These are phyloP conservation scores for Fundulus diaphanus DNA, from an alignment of 2,797 vertebrate genomes.

Conservation along the genomic window DNA sequence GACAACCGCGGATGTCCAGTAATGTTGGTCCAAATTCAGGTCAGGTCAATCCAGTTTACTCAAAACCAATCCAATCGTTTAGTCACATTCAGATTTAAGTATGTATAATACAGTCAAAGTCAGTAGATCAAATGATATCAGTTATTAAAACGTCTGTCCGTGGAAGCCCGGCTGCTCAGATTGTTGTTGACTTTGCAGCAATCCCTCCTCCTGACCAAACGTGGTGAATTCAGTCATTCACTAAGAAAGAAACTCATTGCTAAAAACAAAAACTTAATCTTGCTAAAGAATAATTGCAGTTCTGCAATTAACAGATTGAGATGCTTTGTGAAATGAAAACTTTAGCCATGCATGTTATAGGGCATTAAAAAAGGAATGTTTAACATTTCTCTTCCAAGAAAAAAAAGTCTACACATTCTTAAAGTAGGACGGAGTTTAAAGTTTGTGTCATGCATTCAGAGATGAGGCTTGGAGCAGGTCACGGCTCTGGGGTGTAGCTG, in stretches of 20 bases:
- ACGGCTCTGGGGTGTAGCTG: conserved; percentile 43
- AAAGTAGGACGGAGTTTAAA: background rate
- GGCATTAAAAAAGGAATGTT: background rate
- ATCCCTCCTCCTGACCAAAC: background rate
- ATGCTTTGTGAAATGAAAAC: background rate
- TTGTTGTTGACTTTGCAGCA: background rate
- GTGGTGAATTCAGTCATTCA: background rate
- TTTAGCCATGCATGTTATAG: background rate
- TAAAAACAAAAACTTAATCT: background rate
- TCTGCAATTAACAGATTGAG: background rate
- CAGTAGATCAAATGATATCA: background rate
- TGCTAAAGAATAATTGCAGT: no score
- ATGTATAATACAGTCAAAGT: background rate
- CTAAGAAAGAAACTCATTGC: background rate
- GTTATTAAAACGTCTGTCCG: background rate
- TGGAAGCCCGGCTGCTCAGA: background rate
- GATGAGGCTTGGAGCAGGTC: conserved; percentile 50
- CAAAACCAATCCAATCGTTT: background rate
- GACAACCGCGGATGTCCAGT: background rate
- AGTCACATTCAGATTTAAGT: background rate
- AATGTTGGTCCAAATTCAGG: background rate
- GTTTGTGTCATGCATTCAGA: conserved; percentile 16
- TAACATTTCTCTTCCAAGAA: background rate
- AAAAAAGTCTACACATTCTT: background rate
- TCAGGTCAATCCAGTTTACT: background rate